Percentiles rank a stretch among this genome's conserved stretches.
phyloP scores from a whole-genome alignment of 2,113 vertebrate species.

The Sebastes fasciatus region DNA sequence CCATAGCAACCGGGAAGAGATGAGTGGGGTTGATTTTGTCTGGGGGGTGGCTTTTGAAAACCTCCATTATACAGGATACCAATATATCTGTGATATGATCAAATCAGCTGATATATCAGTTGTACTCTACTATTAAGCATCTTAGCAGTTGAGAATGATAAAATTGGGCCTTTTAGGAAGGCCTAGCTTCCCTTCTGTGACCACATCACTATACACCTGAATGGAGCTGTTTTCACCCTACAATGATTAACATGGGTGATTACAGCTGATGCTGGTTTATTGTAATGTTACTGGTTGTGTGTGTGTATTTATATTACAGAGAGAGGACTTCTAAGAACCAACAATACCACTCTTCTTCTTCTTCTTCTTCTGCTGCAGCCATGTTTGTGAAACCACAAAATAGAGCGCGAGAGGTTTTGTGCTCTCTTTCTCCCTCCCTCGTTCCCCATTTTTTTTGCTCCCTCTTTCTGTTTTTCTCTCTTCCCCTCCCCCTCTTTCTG shows the following conservation, averaged over 20 bases:
- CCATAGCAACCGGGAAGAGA: background rate
- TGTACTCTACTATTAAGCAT: background rate
- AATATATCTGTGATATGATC: background rate
- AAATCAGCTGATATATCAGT: background rate
- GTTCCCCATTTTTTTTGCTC: slow-evolving; percentile 45
- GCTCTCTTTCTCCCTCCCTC: slow-evolving; percentile 47
- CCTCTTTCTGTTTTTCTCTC: slow-evolving; percentile 68
- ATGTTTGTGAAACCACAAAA: slow-evolving; percentile 69
- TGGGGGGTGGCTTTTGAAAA: background rate
- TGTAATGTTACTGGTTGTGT: background rate
- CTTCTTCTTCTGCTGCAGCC: slow-evolving; percentile 56
- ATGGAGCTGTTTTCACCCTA: background rate
- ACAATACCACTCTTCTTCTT: slow-evolving; percentile 18
- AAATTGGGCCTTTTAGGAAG: background rate
- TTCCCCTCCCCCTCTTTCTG: slow-evolving; percentile 54
- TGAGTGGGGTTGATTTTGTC: background rate
- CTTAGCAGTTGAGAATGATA: background rate
- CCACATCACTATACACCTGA: slow-evolving; percentile 18
- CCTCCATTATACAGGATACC: too few species aligned
- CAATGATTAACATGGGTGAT: slow-evolving; percentile 26
- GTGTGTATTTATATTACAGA: background rate
- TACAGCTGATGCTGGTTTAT: slow-evolving; percentile 3
- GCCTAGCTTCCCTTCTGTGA: background rate
- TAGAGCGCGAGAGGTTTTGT: slow-evolving; percentile 51
- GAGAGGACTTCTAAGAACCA: slow-evolving; percentile 14